These are phyloP conservation scores for Cherax quadricarinatus DNA, from an alignment of 1,140 invertebrate species.

Conservation along the genomic window DNA sequence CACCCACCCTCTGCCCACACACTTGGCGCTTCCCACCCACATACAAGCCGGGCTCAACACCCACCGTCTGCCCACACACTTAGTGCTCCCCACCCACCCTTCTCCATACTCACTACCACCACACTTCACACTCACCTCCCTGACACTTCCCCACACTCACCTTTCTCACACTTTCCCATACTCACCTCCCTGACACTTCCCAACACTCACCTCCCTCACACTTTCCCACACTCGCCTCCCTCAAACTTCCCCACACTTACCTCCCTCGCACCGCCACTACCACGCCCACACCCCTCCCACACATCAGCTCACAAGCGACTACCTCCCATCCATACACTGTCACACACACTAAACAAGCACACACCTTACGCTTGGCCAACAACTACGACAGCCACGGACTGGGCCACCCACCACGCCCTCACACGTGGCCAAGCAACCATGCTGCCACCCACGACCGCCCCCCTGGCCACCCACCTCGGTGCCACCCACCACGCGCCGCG, in stretches of 20 bases:
- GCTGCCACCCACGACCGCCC: background rate
- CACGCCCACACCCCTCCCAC: background rate
- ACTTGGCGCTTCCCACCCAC: too few species aligned
- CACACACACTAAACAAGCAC: conserved; percentile 14
- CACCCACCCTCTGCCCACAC: too few species aligned
- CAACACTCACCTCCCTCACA: background rate
- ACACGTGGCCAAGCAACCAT: background rate
- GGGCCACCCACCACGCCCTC: background rate
- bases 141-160: too few species aligned
- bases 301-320: background rate
- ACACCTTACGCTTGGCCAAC: background rate
- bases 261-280: background rate
- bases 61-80: too few species aligned
- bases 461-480: background rate
- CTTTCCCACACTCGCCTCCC: background rate
- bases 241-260: background rate
- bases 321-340: too few species aligned
- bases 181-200: too few species aligned
- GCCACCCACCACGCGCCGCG: conserved; percentile 18
- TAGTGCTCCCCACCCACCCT: too few species aligned
- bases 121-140: too few species aligned
- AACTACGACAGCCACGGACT: background rate
- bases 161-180: too few species aligned
- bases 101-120: too few species aligned
- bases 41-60: too few species aligned